These are phyloP conservation scores for Atethmia centrago DNA, from an alignment of 2,888 invertebrate species.

Conservation along the genomic window DNA sequence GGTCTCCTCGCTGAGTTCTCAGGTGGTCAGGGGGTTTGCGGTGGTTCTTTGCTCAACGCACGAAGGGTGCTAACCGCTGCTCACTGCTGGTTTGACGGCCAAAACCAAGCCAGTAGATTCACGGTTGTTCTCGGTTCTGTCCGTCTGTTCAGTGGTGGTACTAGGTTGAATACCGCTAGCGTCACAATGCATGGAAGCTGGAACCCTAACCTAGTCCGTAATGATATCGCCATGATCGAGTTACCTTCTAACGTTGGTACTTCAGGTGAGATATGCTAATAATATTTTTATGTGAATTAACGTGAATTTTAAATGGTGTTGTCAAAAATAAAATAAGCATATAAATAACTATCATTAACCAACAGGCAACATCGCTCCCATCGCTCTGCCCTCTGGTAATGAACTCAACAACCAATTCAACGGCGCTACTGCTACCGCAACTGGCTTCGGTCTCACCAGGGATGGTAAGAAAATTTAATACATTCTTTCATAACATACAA, in stretches of 20 bases:
- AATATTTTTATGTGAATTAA: too few relatives aligned
- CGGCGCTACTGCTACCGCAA: too few relatives aligned
- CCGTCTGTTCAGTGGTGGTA: conserved; percentile 76
- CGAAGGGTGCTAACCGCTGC: conserved; percentile 76
- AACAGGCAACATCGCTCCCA: too few relatives aligned
- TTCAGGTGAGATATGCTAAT: conserved; percentile 25
- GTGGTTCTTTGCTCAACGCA: conserved; percentile 73
- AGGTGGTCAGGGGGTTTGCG: conserved; percentile 71
- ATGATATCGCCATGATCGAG: conserved; percentile 69
- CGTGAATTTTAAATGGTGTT: too few relatives aligned
- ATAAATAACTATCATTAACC: too few relatives aligned
- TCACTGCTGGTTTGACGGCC: conserved; percentile 81
- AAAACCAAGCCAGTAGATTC: conserved; percentile 72
- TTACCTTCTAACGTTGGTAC: background rate
- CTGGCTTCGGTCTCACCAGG: too few relatives aligned
- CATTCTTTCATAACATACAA: too few relatives aligned
- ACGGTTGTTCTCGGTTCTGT: conserved; percentile 76
- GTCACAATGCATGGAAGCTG: conserved; percentile 74
- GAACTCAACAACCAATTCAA: too few relatives aligned
- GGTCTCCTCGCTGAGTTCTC: conserved; percentile 46
- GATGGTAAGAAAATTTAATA: too few relatives aligned
- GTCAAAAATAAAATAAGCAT: too few relatives aligned
- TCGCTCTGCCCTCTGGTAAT: too few relatives aligned
- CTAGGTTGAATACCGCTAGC: conserved; percentile 67
- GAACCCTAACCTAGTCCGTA: conserved; percentile 70